Percentiles rank a stretch among this genome's conserved stretches.
These are phyloP conservation scores for Opisthograptis luteolata DNA, from an alignment of 2,888 invertebrate species.

Conservation along the genomic window DNA sequence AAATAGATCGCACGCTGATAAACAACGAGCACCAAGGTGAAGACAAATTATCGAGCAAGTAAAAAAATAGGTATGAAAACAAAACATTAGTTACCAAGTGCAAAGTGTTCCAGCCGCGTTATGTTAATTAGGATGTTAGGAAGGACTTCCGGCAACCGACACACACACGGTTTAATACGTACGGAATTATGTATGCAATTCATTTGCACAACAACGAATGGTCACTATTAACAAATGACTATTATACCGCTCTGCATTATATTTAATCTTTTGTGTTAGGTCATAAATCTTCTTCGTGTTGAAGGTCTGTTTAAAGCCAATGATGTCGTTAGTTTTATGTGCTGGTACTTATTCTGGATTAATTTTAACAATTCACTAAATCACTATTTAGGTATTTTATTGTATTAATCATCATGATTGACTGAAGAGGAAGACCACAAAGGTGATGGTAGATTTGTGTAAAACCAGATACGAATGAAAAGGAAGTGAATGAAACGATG, in stretches of 20 bases:
- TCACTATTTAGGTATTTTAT: slow-evolving; percentile 7
- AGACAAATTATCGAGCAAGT: slow-evolving; percentile 43
- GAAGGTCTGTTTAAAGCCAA: slow-evolving; percentile 31
- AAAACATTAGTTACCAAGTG: slow-evolving; percentile 36
- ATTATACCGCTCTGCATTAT: slow-evolving; percentile 29
- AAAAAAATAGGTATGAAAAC: slow-evolving; percentile 37
- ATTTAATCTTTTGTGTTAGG: slow-evolving; percentile 27
- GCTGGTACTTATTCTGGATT: slow-evolving; percentile 4
- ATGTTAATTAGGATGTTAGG: slow-evolving; percentile 54
- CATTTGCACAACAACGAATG: slow-evolving; percentile 34
- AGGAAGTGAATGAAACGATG: too few relatives aligned
- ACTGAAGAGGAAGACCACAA: too few relatives aligned
- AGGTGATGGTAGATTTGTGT: too few relatives aligned
- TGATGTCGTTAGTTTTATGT: slow-evolving; percentile 27
- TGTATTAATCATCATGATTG: neutral
- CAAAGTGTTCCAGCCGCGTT: slow-evolving; percentile 41
- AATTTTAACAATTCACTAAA: slow-evolving; percentile 17
- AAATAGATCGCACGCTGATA: slow-evolving; percentile 17
- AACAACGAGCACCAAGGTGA: slow-evolving; percentile 22
- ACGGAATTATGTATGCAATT: slow-evolving; percentile 41
- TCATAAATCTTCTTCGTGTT: slow-evolving; percentile 33
- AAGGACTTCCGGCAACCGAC: slow-evolving; percentile 56
- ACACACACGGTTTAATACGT: slow-evolving; percentile 42
- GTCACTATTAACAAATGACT: slow-evolving; percentile 25
- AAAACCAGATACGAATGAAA: too few relatives aligned